phyloP scores from a whole-genome alignment of 2,113 vertebrate species.

The Ceratotherium simum region DNA sequence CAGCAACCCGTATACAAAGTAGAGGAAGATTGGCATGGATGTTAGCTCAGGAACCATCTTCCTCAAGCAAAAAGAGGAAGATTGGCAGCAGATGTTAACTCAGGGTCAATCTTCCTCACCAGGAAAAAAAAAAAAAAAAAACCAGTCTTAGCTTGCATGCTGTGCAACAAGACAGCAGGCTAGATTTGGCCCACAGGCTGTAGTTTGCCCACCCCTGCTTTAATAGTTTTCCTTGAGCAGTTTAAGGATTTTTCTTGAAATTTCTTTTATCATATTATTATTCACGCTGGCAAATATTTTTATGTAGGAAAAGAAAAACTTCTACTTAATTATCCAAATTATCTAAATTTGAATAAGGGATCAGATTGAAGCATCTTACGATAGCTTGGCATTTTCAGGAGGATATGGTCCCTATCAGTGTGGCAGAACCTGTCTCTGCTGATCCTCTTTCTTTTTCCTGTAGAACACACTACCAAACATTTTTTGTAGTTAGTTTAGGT shows the following conservation, averaged over 20 bases:
- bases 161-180: not conserved
- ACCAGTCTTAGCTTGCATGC: not conserved
- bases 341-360: not conserved
- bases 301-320: not conserved
- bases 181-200: not conserved
- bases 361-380: not conserved
- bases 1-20: too few relatives aligned
- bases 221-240: not conserved
- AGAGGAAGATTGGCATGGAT: too few relatives aligned
- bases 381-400: not conserved
- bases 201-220: not conserved
- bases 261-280: conserved; percentile 14
- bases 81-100: too few relatives aligned
- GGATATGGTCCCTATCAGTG: not conserved
- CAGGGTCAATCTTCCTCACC: too few relatives aligned
- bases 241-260: conserved; percentile 15
- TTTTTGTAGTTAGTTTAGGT: not conserved
- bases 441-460: not conserved
- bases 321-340: not conserved
- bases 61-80: too few relatives aligned
- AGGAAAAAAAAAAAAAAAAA: not conserved
- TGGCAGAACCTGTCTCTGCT: not conserved
- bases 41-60: too few relatives aligned
- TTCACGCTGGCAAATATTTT: conserved; percentile 39
- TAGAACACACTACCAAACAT: not conserved